Evolutionary conservation across 1,140 invertebrate species (phyloP).

Genomic region (Hylaeus anthracinus): DNA sequence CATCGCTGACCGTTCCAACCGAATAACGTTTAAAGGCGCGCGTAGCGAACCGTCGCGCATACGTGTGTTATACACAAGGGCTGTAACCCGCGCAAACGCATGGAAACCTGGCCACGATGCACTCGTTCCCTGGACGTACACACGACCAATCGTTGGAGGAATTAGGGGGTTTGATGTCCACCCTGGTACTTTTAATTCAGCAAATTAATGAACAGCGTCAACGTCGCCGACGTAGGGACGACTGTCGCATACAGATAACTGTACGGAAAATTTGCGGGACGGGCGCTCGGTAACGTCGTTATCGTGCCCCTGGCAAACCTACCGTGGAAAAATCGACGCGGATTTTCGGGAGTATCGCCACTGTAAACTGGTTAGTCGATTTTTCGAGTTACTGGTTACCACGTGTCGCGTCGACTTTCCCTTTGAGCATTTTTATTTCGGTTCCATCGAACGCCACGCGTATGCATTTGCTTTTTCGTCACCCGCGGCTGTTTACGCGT

Average conservation of each 20-base stretch:
- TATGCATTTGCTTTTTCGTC: not conserved
- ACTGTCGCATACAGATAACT: conserved; percentile 45
- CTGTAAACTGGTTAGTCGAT: not conserved
- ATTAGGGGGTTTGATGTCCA: conserved; percentile 60
- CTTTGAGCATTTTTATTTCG: not conserved
- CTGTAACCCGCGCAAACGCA: not conserved
- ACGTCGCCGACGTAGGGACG: conserved; percentile 52
- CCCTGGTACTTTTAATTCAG: conserved; percentile 45
- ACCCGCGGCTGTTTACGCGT: not conserved
- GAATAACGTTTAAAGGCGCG: conserved; percentile 35
- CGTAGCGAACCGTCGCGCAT: conserved; percentile 12
- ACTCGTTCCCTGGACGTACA: conserved; percentile 34
- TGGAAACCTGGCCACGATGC: conserved; percentile 32
- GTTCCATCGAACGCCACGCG: not conserved
- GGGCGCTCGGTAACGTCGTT: conserved; percentile 46
- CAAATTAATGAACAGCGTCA: conserved; percentile 64
- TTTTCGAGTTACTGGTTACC: too few relatives aligned
- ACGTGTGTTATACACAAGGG: conserved; percentile 11
- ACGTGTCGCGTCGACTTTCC: not conserved
- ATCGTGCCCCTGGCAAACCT: conserved; percentile 35
- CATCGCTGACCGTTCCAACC: conserved; percentile 42
- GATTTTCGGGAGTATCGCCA: not conserved
- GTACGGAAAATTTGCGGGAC: conserved; percentile 52
- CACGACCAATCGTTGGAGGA: conserved; percentile 58
- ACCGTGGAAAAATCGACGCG: conserved; percentile 25